These are phyloP conservation scores for Thermophis baileyi DNA, from an alignment of 2,113 vertebrate species.

Conservation along the genomic window DNA sequence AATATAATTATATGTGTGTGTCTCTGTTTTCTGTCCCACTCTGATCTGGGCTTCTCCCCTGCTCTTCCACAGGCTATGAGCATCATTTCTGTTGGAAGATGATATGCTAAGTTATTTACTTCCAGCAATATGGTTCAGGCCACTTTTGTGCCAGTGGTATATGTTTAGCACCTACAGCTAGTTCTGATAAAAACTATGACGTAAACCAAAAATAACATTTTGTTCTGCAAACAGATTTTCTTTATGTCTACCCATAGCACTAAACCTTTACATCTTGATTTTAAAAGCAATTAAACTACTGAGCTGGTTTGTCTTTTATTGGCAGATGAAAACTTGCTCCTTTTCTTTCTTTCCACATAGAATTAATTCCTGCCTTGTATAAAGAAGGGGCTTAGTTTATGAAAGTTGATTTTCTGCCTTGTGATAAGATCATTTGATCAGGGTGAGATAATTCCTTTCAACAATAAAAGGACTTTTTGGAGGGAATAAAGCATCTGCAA, in stretches of 20 bases:
- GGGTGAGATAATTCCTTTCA: neutral
- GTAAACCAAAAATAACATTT: neutral
- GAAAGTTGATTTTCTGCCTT: neutral
- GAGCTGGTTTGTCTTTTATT: neutral
- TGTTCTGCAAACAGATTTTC: neutral
- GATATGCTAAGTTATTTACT: neutral
- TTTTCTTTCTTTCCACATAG: neutral
- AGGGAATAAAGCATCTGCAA: neutral
- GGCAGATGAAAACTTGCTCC: neutral
- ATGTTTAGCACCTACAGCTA: neutral
- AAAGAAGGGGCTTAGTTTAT: neutral
- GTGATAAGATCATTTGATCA: neutral
- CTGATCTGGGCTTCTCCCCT: neutral
- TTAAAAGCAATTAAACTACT: neutral
- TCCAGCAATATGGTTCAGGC: neutral
- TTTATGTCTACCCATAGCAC: neutral
- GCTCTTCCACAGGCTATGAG: neutral
- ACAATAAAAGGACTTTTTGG: neutral
- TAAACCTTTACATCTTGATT: neutral
- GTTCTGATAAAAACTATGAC: neutral
- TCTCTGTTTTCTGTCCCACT: neutral
- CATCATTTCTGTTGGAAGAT: neutral
- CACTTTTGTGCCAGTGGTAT: neutral
- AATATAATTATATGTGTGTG: neutral
- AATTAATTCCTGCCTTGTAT: neutral